Percentiles rank a stretch among this genome's conserved stretches.
Conservation (phyloP, 2,113 vertebrate species). For the Ictidomys tridecemlineatus region DNA sequence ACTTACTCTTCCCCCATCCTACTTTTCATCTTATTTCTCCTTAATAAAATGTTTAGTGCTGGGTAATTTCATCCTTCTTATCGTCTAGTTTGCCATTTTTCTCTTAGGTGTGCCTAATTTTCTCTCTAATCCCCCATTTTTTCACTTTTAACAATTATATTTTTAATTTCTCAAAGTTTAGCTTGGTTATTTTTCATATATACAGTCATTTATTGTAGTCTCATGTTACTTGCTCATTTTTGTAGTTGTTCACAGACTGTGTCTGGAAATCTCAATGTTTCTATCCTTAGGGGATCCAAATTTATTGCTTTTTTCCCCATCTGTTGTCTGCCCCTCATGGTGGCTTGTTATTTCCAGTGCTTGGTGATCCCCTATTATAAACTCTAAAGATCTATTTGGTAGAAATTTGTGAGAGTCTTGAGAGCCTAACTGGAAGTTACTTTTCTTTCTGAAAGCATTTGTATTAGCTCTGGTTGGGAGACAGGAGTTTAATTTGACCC, state of each 20-base stretch:
- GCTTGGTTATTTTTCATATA: background rate
- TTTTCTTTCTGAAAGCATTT: slow-evolving; percentile 33
- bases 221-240: background rate
- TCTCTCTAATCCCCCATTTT: background rate
- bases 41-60: background rate
- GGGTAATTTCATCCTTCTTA: background rate
- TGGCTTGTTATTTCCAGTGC: background rate
- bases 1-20: background rate
- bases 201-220: background rate
- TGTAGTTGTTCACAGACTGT: background rate
- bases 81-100: background rate
- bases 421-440: background rate
- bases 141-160: background rate
- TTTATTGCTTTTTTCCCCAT: background rate
- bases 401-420: background rate
- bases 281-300: background rate
- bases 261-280: background rate
- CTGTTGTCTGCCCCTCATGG: background rate
- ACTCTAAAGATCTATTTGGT: background rate
- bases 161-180: slow-evolving; percentile 39
- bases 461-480: background rate
- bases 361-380: background rate
- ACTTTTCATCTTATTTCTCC: background rate
- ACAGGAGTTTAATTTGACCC: background rate
- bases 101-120: background rate